phyloP scores from a whole-genome alignment of 2,113 vertebrate species.

The Gavialis gangeticus region DNA sequence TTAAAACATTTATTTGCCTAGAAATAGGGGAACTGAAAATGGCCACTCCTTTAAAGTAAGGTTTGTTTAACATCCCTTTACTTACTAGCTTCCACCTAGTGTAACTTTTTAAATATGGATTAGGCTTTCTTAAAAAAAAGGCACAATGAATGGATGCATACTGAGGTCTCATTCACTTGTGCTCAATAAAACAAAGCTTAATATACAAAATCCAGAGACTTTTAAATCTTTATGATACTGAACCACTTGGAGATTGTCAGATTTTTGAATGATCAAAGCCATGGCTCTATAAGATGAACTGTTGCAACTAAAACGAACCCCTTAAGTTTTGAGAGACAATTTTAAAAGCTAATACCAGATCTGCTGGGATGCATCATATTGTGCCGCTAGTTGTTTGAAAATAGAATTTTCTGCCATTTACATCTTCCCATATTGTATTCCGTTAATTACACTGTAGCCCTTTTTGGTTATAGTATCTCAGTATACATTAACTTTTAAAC shows the following conservation, averaged over 20 bases:
- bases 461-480: background rate
- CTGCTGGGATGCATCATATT: background rate
- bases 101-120: background rate
- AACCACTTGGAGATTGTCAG: background rate
- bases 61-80: background rate
- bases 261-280: background rate
- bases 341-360: background rate
- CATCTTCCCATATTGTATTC: background rate
- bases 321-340: background rate
- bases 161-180: background rate
- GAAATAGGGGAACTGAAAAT: background rate
- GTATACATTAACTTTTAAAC: background rate
- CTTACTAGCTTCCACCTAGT: background rate
- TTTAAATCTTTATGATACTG: background rate
- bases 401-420: background rate
- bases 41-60: background rate
- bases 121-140: background rate
- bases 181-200: background rate
- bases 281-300: background rate
- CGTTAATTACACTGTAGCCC: no score
- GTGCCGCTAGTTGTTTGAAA: background rate
- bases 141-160: background rate
- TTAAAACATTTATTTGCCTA: background rate
- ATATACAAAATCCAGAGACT: background rate
- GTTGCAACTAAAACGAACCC: background rate